These are phyloP conservation scores for Caenorhabditis briggsae DNA, from an alignment of 1,140 invertebrate species.

Conservation along the genomic window DNA sequence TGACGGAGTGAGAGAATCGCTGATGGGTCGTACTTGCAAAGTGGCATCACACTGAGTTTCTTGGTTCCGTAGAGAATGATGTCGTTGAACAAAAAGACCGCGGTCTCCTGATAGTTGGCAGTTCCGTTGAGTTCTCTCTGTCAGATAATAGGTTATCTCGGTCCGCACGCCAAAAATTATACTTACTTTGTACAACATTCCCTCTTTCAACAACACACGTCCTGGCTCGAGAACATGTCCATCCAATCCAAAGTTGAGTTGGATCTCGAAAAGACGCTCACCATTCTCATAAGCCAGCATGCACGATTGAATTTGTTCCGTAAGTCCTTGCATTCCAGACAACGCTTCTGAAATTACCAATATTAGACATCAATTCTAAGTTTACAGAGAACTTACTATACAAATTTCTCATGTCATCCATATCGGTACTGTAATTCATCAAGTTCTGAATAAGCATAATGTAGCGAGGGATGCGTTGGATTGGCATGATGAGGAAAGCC, in stretches of 20 bases:
- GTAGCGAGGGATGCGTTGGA: slow-evolving; percentile 58
- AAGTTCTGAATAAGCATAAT: slow-evolving; percentile 47
- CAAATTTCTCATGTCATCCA: neutral
- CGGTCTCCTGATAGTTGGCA: slow-evolving; percentile 39
- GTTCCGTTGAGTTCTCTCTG: slow-evolving; percentile 31
- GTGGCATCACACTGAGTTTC: slow-evolving; percentile 29
- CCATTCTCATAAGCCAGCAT: slow-evolving; percentile 57
- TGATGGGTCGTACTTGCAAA: slow-evolving; percentile 5
- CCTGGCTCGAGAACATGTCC: slow-evolving; percentile 47
- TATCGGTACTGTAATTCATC: slow-evolving; percentile 8
- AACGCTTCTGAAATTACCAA: slow-evolving; percentile 46
- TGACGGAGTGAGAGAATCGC: slow-evolving; percentile 35
- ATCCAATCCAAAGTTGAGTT: slow-evolving; percentile 29
- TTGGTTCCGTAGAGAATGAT: slow-evolving; percentile 57
- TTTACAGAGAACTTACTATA: neutral
- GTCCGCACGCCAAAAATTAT: neutral
- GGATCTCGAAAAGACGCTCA: slow-evolving; percentile 30
- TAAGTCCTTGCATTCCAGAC: slow-evolving; percentile 31
- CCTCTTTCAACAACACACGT: slow-evolving; percentile 52
- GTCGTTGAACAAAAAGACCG: slow-evolving; percentile 59
- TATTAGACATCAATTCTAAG: neutral
- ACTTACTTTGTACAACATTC: slow-evolving; percentile 58
- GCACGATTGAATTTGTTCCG: slow-evolving; percentile 55
- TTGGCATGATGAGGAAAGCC: slow-evolving; percentile 59
- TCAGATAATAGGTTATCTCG: neutral